phyloP scores from a whole-genome alignment of 2,888 invertebrate genomes.

The Drosophila tripunctata region DNA sequence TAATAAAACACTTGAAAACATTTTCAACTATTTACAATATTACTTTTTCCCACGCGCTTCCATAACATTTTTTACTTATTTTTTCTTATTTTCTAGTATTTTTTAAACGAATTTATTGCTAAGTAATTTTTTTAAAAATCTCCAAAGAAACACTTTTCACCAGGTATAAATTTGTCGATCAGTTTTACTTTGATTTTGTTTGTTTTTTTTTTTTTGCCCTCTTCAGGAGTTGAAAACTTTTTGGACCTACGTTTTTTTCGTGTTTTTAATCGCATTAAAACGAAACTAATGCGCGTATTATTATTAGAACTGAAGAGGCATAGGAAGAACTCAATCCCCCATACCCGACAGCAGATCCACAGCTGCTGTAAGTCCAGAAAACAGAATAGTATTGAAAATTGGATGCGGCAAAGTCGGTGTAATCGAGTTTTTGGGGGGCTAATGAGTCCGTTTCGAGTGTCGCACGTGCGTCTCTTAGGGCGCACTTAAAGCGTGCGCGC shows the following conservation, averaged over 20 bases:
- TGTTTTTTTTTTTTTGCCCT: conserved; percentile 2
- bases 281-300: conserved; percentile 75
- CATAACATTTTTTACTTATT: no score
- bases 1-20: no score
- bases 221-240: conserved; percentile 15
- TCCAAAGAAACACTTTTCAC: no score
- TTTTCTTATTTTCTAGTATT: no score
- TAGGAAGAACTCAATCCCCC: neutral
- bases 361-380: conserved; percentile 39
- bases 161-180: conserved; percentile 13
- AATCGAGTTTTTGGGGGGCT: conserved; percentile 36
- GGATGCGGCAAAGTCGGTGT: conserved; percentile 4
- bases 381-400: neutral
- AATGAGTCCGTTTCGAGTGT: conserved; percentile 74
- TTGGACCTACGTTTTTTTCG: conserved; percentile 36
- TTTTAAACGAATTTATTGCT: neutral
- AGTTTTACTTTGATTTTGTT: conserved; percentile 3
- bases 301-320: conserved; percentile 68
- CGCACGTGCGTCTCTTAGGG: conserved; percentile 64
- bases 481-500: conserved; percentile 47
- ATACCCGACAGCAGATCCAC: conserved; percentile 13
- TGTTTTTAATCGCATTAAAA: conserved; percentile 73
- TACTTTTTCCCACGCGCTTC: no score
- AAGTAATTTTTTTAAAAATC: neutral
- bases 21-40: no score